Evolutionary conservation across 2,113 vertebrate species (phyloP).

Genomic region (Myxocyprinus asiaticus): DNA sequence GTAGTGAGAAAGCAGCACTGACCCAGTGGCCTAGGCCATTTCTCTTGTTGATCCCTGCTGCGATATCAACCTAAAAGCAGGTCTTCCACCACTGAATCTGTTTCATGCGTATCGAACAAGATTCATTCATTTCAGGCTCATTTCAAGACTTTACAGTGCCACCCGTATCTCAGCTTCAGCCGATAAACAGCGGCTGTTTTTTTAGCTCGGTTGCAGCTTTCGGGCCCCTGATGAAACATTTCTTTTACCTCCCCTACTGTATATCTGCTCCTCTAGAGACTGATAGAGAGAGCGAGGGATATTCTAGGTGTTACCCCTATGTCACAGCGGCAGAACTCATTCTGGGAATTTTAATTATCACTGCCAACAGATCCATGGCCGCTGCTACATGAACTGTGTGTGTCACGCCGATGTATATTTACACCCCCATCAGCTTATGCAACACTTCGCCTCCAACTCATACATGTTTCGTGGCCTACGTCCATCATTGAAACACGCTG

Average conservation of each 20-base stretch:
- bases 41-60: background rate
- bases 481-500: slow-evolving; percentile 3
- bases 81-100: background rate
- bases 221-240: slow-evolving; percentile 60
- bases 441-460: background rate
- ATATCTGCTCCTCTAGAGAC: slow-evolving; percentile 8
- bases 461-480: background rate
- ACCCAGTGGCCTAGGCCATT: too few relatives aligned
- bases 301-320: slow-evolving; percentile 58
- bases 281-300: slow-evolving; percentile 22
- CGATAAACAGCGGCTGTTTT: slow-evolving; percentile 61
- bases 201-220: slow-evolving; percentile 42
- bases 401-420: background rate
- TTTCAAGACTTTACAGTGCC: slow-evolving; percentile 18
- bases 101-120: slow-evolving; percentile 7
- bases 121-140: slow-evolving; percentile 23
- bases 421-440: background rate
- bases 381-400: background rate
- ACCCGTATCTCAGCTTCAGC: slow-evolving; percentile 38
- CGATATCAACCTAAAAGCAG: slow-evolving; percentile 22
- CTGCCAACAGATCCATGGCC: slow-evolving; percentile 37
- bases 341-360: slow-evolving; percentile 64
- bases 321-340: slow-evolving; percentile 53
- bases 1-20: too few relatives aligned
- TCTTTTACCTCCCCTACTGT: slow-evolving; percentile 44